These are phyloP conservation scores for Colossoma macropomum DNA, from an alignment of 2,113 vertebrate species.

Conservation along the genomic window DNA sequence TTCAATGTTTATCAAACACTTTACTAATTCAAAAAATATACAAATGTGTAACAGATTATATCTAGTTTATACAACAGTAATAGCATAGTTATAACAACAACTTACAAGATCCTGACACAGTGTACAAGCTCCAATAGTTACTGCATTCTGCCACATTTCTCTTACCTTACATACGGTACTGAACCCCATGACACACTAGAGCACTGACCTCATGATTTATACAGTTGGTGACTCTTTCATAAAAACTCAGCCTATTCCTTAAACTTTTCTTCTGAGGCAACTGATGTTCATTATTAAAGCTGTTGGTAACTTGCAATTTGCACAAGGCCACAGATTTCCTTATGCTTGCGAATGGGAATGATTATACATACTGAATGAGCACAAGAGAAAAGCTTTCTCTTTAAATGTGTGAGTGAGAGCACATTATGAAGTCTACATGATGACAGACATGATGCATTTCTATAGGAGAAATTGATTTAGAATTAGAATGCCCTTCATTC, in stretches of 20 bases:
- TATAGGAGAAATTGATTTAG: background rate
- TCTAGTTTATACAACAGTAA: too few relatives aligned
- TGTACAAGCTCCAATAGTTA: background rate
- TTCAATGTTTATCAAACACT: too few relatives aligned
- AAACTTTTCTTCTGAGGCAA: background rate
- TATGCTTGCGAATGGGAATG: background rate
- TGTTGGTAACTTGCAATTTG: background rate
- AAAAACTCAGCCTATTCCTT: background rate
- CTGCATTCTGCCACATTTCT: too few relatives aligned
- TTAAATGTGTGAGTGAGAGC: background rate
- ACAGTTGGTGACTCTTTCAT: background rate
- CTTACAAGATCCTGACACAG: background rate
- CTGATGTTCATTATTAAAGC: background rate
- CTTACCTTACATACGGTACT: too few relatives aligned
- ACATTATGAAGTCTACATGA: background rate
- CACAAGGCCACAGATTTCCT: background rate
- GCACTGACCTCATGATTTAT: background rate
- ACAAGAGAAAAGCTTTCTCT: background rate
- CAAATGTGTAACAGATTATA: background rate
- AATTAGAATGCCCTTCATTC: background rate
- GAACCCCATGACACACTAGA: background rate
- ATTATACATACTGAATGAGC: background rate
- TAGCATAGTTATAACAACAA: too few relatives aligned
- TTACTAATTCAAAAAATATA: too few relatives aligned
- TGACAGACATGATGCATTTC: background rate